Evolutionary conservation across 2,888 invertebrate species (phyloP).

Genomic region (Mesoligia furuncula): DNA sequence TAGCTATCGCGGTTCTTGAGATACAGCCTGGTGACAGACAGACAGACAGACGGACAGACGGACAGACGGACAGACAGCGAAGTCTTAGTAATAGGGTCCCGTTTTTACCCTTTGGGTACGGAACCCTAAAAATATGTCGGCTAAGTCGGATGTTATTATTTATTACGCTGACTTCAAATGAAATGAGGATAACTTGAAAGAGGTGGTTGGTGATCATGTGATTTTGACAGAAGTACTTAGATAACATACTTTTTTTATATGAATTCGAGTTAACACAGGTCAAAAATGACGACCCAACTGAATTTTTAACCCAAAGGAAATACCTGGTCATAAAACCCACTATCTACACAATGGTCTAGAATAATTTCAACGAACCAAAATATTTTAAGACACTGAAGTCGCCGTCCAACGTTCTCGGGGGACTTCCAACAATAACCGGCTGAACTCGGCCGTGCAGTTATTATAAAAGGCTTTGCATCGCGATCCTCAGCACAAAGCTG

Average conservation of each 20-base stretch:
- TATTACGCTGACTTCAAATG: background rate
- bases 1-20: too few species aligned
- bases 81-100: too few species aligned
- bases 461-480: conserved; percentile 67
- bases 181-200: background rate
- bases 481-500: conserved; percentile 46
- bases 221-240: background rate
- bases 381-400: conserved; percentile 43
- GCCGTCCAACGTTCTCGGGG: conserved; percentile 11
- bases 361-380: conserved; percentile 31
- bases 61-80: too few species aligned
- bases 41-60: too few species aligned
- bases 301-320: background rate
- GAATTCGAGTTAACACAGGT: background rate
- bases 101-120: too few species aligned
- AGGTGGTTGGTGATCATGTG: background rate
- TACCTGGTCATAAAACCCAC: conserved; percentile 7
- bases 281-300: background rate
- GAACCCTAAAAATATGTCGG: background rate
- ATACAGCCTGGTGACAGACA: too few species aligned
- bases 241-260: background rate
- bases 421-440: conserved; percentile 60
- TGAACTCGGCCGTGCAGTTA: conserved; percentile 58
- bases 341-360: background rate
- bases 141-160: background rate